Percentiles rank a stretch among this genome's conserved stretches.
phyloP scores from a whole-genome alignment of 2,797 vertebrate genomes.

The Catostomus latipinnis region DNA sequence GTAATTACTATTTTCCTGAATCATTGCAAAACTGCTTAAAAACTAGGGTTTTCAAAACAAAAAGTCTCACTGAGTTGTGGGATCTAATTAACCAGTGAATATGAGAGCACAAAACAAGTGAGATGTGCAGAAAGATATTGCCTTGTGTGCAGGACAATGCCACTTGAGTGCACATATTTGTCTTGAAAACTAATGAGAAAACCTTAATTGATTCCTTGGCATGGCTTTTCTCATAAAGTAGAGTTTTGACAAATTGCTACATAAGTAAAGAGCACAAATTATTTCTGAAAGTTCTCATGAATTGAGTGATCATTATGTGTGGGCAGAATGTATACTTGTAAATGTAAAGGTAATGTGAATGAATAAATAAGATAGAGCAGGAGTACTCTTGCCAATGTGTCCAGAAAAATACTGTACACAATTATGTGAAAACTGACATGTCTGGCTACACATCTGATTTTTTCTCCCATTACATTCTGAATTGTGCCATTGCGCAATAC shows the following conservation, averaged over 20 bases:
- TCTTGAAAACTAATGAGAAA: background rate
- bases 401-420: background rate
- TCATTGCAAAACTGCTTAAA: background rate
- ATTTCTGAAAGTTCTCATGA: conserved; percentile 4
- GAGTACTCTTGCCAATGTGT: background rate
- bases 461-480: no score
- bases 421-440: no score
- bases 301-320: background rate
- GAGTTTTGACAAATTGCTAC: conserved; percentile 2
- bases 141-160: background rate
- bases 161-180: background rate
- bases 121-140: background rate
- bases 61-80: background rate
- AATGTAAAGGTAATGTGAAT: conserved; percentile 7
- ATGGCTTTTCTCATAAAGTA: background rate
- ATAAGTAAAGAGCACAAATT: conserved; percentile 4
- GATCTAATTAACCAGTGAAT: background rate
- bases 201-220: background rate
- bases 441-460: no score
- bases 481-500: no score
- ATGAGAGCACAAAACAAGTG: background rate
- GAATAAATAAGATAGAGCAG: background rate
- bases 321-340: background rate
- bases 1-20: background rate
- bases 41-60: background rate